These are phyloP conservation scores for Nannoperca australis DNA, from an alignment of 2,797 vertebrate genomes.

Conservation along the genomic window DNA sequence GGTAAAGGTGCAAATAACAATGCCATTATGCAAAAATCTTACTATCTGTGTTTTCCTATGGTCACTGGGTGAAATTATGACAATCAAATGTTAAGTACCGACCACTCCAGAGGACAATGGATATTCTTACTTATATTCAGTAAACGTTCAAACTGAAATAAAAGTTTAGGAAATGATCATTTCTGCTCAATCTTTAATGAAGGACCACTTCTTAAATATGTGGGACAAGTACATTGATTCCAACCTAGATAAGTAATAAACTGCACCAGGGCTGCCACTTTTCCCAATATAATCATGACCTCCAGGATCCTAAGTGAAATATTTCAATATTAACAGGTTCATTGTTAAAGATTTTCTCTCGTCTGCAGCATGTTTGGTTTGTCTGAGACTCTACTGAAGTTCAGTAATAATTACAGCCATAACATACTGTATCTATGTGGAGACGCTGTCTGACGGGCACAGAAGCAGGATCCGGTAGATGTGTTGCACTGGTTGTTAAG, in stretches of 20 bases:
- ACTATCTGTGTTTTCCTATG: slow-evolving; percentile 13
- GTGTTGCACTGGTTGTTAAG: slow-evolving; percentile 51
- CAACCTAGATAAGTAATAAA: background rate
- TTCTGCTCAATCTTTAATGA: background rate
- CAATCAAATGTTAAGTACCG: slow-evolving; percentile 28
- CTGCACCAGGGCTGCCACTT: background rate
- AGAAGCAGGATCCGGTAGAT: slow-evolving; percentile 20
- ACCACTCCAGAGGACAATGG: slow-evolving; percentile 11
- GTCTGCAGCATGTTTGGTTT: slow-evolving; percentile 6
- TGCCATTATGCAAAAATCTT: slow-evolving; percentile 38
- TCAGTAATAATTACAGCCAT: slow-evolving; percentile 30
- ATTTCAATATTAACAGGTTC: background rate
- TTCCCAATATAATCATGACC: background rate
- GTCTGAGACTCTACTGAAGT: background rate
- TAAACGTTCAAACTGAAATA: background rate
- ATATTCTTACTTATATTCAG: no score
- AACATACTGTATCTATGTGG: slow-evolving; percentile 33
- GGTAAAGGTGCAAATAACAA: slow-evolving; percentile 52
- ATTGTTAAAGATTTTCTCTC: background rate
- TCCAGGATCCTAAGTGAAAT: background rate
- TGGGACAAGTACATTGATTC: background rate
- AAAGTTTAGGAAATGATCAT: background rate
- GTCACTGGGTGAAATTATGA: slow-evolving; percentile 34
- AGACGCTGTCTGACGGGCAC: slow-evolving; percentile 29
- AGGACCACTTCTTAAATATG: background rate